Evolutionary conservation across 2,888 invertebrate genomes (phyloP), one percentile per base, ranked within the genome.

Genomic region (Monochamus alternatus): DNA sequence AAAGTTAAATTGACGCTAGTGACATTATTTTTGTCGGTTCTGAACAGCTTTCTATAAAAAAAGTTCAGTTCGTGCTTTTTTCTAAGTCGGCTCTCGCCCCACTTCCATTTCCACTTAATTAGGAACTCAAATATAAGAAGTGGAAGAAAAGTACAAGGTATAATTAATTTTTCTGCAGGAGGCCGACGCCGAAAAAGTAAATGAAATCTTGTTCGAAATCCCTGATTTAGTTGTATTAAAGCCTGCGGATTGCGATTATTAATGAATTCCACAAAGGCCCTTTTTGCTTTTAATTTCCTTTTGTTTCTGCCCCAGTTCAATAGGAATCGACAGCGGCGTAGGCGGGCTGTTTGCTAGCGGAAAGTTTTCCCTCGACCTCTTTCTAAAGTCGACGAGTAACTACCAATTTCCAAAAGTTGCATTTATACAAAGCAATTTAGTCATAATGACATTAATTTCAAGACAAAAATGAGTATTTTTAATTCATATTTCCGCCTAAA

Each of bases 221-320:
- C 60, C 74, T 74, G 81, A 80, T 81, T 80, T 78, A 72, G 79
- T 78, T 79, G 74, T 73, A 69, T 71, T 72, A 58, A 64, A 69
- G 76, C 44, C 30, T 76, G 78, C 59, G 73, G 74, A 71, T 75
- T 67, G 71, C 70, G 75, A 80, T 80, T 82, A 81, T 80, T 82
- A 82, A 82, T 79, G 79, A 77, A 80, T 79, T 74, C 76, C 59
- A 77, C 74, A 63, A 71, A 74, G 74, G 66, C 62, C 74, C 71
- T 73, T 76, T 76, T 76, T 75, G 70, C 67, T 77, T 73, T 75
- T 71, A 78, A 71, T 81, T 76, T 72, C 68, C 75, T 77, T 79
- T 76, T 71, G 76, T 77, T 75, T 72, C 74, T 31, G 47, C 38
- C 63, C 51, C 70, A 60, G n/a, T 47, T 62, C 47, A 44, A 44